A percentile compares a stretch with the other conserved stretches of the same genome.
Evolutionary conservation across 2,113 vertebrate genomes (phyloP).

Genomic region (Pipra filicauda): DNA sequence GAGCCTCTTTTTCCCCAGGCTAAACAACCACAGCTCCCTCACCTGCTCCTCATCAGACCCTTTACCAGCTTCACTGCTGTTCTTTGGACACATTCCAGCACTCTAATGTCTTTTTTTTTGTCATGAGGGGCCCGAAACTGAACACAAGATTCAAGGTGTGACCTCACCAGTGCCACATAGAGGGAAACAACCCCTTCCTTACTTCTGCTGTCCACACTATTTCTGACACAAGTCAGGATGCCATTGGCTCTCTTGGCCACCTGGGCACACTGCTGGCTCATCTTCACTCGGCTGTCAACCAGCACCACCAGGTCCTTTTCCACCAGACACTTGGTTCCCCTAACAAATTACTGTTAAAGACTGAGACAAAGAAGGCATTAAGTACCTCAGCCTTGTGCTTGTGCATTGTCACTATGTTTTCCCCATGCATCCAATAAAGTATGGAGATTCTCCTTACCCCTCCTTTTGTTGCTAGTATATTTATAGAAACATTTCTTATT

Average conservation of each 20-base stretch:
- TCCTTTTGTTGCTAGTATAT: neutral
- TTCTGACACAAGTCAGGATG: neutral
- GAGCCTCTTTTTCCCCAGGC: neutral
- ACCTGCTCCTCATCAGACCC: neutral
- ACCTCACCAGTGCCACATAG: neutral
- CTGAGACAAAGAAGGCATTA: neutral
- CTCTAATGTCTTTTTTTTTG: neutral
- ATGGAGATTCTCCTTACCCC: neutral
- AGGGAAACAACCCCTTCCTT: neutral
- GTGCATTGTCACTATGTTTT: too few relatives aligned
- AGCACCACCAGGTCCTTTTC: neutral
- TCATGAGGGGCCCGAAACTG: neutral
- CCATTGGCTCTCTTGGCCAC: neutral
- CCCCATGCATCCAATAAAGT: neutral
- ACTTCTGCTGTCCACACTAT: neutral
- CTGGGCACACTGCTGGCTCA: neutral
- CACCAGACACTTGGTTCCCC: fast-evolving
- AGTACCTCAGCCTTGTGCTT: neutral
- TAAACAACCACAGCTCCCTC: neutral
- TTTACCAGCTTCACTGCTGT: neutral
- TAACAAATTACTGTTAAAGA: neutral
- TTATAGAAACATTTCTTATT: neutral
- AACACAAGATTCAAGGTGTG: neutral
- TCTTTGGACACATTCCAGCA: neutral
- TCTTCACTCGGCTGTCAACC: fast-evolving